A percentile compares a stretch with the other conserved stretches of the same genome.
Evolutionary conservation across 2,113 vertebrate species (phyloP).

Genomic region (Heterocephalus glaber): DNA sequence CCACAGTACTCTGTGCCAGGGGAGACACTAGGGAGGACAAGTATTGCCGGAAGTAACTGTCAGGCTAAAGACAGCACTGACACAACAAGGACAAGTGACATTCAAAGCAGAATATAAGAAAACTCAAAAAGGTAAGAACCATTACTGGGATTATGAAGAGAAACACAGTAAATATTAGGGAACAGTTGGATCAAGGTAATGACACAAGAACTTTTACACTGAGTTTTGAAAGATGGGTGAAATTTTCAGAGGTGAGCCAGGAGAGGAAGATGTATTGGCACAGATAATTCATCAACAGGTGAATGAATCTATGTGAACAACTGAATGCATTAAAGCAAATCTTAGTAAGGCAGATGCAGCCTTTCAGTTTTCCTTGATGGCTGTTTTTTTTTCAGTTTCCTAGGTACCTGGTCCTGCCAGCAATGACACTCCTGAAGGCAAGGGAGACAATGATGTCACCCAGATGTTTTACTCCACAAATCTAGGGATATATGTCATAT

Average conservation of each 20-base stretch:
- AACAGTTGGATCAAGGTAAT: background rate
- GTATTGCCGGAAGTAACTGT: background rate
- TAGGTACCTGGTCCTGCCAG: background rate
- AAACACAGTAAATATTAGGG: background rate
- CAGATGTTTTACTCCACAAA: background rate
- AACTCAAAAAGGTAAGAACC: background rate
- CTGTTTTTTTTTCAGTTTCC: background rate
- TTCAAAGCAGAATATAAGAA: background rate
- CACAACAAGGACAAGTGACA: background rate
- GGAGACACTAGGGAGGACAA: fast-evolving
- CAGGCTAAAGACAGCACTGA: background rate
- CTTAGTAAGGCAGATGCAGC: background rate
- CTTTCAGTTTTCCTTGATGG: background rate
- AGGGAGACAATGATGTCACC: background rate
- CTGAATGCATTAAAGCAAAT: slow-evolving; percentile 1
- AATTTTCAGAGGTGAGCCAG: background rate
- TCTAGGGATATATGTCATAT: background rate
- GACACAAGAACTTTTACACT: background rate
- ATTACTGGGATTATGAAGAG: background rate
- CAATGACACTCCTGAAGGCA: background rate
- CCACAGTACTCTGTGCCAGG: background rate
- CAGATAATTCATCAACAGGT: background rate
- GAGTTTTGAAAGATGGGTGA: background rate
- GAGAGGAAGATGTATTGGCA: background rate
- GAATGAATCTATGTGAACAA: background rate